phyloP scores from a whole-genome alignment of 2,797 vertebrate genomes.

The Echiichthys vipera region DNA sequence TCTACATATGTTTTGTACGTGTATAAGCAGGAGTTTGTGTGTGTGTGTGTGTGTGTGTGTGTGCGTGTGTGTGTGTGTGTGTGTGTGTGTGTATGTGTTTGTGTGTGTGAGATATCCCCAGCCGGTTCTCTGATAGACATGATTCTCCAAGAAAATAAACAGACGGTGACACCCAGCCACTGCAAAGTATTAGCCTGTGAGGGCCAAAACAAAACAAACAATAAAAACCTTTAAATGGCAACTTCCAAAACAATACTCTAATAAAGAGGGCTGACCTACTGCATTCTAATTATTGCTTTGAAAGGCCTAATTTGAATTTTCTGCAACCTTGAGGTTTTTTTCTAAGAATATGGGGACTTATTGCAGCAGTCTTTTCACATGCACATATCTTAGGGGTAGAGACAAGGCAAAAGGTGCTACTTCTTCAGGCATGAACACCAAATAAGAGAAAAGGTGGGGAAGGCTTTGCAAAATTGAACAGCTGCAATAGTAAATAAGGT shows the following conservation, averaged over 20 bases:
- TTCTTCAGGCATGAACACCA: constrained; percentile 74
- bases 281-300: constrained; percentile 62
- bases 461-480: constrained; percentile 86
- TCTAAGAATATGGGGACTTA: constrained; percentile 19
- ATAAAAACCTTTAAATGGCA: constrained; percentile 50
- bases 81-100: not conserved
- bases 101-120: constrained; percentile 33
- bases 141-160: constrained; percentile 60
- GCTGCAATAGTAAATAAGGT: constrained; percentile 87
- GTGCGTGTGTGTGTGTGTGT: not conserved
- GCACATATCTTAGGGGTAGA: constrained; percentile 56
- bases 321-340: constrained; percentile 51
- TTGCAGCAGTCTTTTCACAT: constrained; percentile 36
- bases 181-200: constrained; percentile 50
- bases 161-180: constrained; percentile 34
- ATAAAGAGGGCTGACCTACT: constrained; percentile 49
- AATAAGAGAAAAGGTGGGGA: constrained; percentile 79
- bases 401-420: constrained; percentile 53
- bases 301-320: constrained; percentile 62
- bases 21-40: constrained; percentile 4
- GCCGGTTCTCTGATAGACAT: constrained; percentile 45
- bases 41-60: constrained; percentile 10
- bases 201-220: constrained; percentile 49
- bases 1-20: not conserved
- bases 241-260: constrained; percentile 50